Evolutionary conservation across 2,113 vertebrate genomes (phyloP).

Genomic region (Tyrannus savana): DNA sequence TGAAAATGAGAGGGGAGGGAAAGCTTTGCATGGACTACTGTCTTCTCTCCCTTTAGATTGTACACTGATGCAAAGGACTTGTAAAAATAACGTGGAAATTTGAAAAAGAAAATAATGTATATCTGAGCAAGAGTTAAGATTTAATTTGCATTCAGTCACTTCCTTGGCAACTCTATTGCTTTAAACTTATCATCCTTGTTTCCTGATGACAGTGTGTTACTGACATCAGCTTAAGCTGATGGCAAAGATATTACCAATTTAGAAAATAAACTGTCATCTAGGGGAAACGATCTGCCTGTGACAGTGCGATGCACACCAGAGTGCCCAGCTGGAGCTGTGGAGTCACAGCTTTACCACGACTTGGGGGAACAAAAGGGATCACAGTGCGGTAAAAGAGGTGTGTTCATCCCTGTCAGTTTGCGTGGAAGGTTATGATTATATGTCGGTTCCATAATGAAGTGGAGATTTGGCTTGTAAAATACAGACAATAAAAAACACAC

Average conservation of each 20-base stretch:
- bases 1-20: not conserved
- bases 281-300: not conserved
- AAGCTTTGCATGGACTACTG: not conserved
- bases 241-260: not conserved
- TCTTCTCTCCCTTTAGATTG: not conserved
- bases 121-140: not conserved
- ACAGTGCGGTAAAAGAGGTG: not conserved
- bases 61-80: not conserved
- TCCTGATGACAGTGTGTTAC: slow-evolving; percentile 30
- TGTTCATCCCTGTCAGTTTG: not conserved
- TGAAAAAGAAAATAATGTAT: not conserved
- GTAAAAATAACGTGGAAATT: not conserved
- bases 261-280: slow-evolving; percentile 10
- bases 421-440: not conserved
- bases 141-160: not conserved
- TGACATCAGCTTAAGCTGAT: slow-evolving; percentile 35
- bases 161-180: slow-evolving; percentile 4
- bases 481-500: not conserved
- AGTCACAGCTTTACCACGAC: not conserved
- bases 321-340: not conserved
- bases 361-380: not conserved
- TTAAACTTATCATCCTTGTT: slow-evolving; percentile 15
- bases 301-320: not conserved
- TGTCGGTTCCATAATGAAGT: not conserved
- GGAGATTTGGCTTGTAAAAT: not conserved